Conservation (phyloP, 2,113 vertebrate species). For the Plecturocebus donacophilus region DNA sequence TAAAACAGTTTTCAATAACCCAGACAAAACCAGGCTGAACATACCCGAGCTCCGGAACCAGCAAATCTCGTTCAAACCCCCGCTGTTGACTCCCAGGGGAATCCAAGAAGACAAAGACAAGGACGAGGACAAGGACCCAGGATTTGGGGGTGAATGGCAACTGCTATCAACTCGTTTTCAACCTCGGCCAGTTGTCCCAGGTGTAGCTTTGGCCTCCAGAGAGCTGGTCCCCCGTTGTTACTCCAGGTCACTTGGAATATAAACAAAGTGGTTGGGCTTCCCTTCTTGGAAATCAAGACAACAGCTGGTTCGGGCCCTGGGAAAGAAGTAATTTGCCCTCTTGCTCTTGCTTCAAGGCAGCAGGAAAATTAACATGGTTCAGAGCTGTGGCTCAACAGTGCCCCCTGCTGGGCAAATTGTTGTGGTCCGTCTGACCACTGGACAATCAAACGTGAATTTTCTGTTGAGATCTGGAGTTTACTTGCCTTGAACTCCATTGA, state of each 20-base stretch:
- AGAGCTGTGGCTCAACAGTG: background rate
- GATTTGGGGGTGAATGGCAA: background rate
- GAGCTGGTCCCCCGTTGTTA: background rate
- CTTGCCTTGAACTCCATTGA: background rate
- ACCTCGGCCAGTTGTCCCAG: background rate
- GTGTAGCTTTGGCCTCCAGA: background rate
- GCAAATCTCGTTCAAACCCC: background rate
- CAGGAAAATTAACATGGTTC: slow-evolving; percentile 14
- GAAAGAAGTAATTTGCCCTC: background rate
- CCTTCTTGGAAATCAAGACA: slow-evolving; percentile 11
- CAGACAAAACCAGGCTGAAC: slow-evolving; percentile 41
- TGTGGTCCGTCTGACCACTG: background rate
- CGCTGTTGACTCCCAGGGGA: background rate
- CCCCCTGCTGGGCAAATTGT: slow-evolving; percentile 39
- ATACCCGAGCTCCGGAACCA: slow-evolving; percentile 55
- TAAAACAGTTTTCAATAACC: background rate
- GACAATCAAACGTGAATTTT: fast-evolving
- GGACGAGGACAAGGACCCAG: background rate
- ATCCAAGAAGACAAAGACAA: background rate
- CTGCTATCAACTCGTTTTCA: background rate
- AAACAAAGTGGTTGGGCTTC: background rate
- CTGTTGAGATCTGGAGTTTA: background rate
- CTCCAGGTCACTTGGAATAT: slow-evolving; percentile 44
- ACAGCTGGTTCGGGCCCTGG: background rate
- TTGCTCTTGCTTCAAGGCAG: background rate